Base-by-base conservation (phyloP, 2,113 vertebrate species). In the Lathamus discolor region DNA sequence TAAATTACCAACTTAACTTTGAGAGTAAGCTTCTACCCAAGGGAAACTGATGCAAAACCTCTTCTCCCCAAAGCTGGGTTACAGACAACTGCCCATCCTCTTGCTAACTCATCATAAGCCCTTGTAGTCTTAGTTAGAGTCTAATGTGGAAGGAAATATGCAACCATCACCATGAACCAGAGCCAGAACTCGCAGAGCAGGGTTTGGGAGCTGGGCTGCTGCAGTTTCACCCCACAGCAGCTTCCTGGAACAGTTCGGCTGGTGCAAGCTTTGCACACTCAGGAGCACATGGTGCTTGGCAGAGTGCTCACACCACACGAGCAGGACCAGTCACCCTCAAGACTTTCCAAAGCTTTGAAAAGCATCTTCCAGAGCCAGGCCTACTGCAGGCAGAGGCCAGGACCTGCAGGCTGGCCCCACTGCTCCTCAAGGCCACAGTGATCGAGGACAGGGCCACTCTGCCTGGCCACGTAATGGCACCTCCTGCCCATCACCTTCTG, bases 361-460 rank as follows among this genome's bases (percentile, higher is more conserved):
- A 41, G 20, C 51, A 29, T 14, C 17, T 49, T 91, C 20, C 49
- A 48, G 68, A 66, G 69, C 12, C 83, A 88, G 64, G 49, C 29
- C 72, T 55, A 27, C 33, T 54, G 33, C 0, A 0, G 33, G 54
- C 49, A 69, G 39, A 67, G 22, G 25, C 28, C 1, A 1, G 24
- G 41, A 63, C 63, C 44, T 2, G 4, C 17, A 57, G 43, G 18
- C 4, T 41, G 73, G 28, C 69, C 35, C 20, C 5, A 2, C 17
- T 1, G 4, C 64, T 78, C n/a, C 41, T 24, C 3, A 9, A 77
- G 55, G 49, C 64, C 70, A 64, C 2, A 7, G n/a, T 0, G 3
- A 39, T 13, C 0, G 1, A 68, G 51, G 35, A 46, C 10, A 0
- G 0, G n/a, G 61, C 8, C 0, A 3, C 54, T 79, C 43, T 48